Evolutionary conservation across 2,888 invertebrate species (phyloP), one percentile per base, ranked within the genome.

Genomic region (Drosophila neonasuta): DNA sequence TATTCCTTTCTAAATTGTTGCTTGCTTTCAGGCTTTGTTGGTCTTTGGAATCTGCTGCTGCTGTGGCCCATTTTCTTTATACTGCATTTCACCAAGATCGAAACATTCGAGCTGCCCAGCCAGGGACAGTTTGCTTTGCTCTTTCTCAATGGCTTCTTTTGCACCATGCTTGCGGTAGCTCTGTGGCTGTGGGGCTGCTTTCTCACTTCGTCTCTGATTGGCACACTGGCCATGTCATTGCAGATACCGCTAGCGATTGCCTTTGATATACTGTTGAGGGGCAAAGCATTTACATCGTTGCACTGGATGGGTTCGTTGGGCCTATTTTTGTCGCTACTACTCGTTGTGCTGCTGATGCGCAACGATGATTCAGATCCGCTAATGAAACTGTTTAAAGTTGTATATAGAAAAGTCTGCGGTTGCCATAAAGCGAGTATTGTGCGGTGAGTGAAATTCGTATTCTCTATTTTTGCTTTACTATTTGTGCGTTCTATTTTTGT

Each of bases 151-250:
- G 98, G 97, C 41, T 92, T 98, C 15, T 92, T 98, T 70, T 98
- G 98, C 56, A 98, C 98, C 17, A 95, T 98, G 57, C 92, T 99
- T 46, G 95, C 97, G 1, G 97, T 99, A 92, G 95, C 96, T 32
- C 92, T 98, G 49, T 98, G 98, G 98, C 92, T 98, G 46, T 97
- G 97, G 97, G 99, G 97, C 52, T 96, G 97, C 84, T 97, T 98
- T 83, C 92, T 99, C 80, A 99, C 99, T 15, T 98, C 98, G 11
- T 95, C 97, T 0, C 92, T 97, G 50, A 95, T 97, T 80, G 98
- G 97, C 29, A 97, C 97, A 1, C 91, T 97, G 82, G 94, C 97
- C 62, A 93, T 98, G 73, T 96, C 96, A 77, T 92, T 98, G 80
- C 96, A 95, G 71, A 95, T 97, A 90, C 99, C 99, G 58, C 93